phyloP scores from a whole-genome alignment of 2,797 vertebrate genomes.

The Molossus molossus region DNA sequence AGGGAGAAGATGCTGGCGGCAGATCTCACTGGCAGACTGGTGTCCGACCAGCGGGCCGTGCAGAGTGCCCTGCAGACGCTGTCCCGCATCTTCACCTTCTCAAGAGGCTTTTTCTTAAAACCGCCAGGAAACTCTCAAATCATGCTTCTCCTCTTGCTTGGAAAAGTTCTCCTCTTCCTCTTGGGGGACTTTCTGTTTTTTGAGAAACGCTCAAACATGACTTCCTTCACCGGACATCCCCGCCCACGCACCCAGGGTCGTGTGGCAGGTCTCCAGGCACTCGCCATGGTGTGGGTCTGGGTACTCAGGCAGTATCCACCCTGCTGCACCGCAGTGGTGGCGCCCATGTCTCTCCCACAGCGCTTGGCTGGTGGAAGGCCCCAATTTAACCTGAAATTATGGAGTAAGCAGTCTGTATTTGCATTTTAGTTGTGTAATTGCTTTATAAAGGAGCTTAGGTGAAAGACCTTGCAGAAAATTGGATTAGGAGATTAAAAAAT shows the following conservation, averaged over 20 bases:
- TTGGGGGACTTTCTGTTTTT: conserved; percentile 42
- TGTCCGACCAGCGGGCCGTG: background rate
- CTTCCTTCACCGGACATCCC: background rate
- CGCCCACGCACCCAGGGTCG: fast-evolving
- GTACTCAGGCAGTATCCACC: background rate
- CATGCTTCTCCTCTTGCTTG: conserved; percentile 61
- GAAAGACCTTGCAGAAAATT: conserved; percentile 1
- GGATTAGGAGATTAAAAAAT: background rate
- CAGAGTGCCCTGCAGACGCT: background rate
- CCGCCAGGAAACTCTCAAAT: conserved; percentile 69
- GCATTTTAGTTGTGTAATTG: conserved; percentile 39
- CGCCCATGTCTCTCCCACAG: background rate
- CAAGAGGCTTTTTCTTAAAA: conserved; percentile 31
- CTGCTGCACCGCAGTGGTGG: background rate
- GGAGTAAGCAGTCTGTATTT: background rate
- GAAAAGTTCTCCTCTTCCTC: conserved; percentile 67
- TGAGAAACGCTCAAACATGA: conserved; percentile 11
- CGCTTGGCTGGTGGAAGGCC: background rate
- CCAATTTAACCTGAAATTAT: background rate
- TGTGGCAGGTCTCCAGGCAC: background rate
- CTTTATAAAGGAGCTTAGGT: conserved; percentile 26
- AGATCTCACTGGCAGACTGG: background rate
- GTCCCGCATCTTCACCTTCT: background rate
- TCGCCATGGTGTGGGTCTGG: background rate
- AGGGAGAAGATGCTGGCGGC: background rate